Base-by-base conservation (phyloP, 2,888 invertebrate species). In the Athalia rosae region DNA sequence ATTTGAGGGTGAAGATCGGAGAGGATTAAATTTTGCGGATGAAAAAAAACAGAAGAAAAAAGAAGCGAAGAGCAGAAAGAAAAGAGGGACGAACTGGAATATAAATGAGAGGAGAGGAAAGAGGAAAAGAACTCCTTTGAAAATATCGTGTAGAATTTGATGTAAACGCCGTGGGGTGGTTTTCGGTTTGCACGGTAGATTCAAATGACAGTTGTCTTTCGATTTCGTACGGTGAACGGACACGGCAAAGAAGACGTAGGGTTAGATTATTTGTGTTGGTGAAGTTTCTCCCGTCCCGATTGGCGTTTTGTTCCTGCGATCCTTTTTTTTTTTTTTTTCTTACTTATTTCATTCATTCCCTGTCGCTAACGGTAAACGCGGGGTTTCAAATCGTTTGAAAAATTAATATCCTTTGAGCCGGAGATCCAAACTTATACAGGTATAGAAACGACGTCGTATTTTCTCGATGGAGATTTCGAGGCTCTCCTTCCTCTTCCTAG, bases 361-460 rank as follows among this genome's bases (percentile, higher is more conserved):
- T 28, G 28, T 28, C 28, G 28, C 2, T 28, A 28, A 28, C 28
- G 67, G n/a, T 41, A 41, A 41, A 11, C 50, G 28, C 53, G 15
- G 53, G 50, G 67, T 48, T 67, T 9, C 71, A 58, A 71, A 71
- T 71, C 79, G 73, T 69, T 80, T 84, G 82, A 84, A 83, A 84
- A 81, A 81, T 84, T 81, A 80, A 84, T 83, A 79, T 77, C 76
- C 81, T 82, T 77, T 79, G 79, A 79, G 81, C 80, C 80, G 80
- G 80, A 83, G 80, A 83, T 83, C 81, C 81, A 83, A 80, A 79
- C 74, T 62, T 66, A 78, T 28, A 28, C 2, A 28, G 28, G 28
- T 28, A 28, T 28, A 28, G 28, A 28, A 28, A 73, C 76, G 67
- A 79, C 79, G 53, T 53, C 28, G 71, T 71, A 9, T 71, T n/a